Percentiles rank a stretch among this genome's conserved stretches.
Conservation (phyloP, 2,888 invertebrate genomes). For the Tubulanus polymorphus region DNA sequence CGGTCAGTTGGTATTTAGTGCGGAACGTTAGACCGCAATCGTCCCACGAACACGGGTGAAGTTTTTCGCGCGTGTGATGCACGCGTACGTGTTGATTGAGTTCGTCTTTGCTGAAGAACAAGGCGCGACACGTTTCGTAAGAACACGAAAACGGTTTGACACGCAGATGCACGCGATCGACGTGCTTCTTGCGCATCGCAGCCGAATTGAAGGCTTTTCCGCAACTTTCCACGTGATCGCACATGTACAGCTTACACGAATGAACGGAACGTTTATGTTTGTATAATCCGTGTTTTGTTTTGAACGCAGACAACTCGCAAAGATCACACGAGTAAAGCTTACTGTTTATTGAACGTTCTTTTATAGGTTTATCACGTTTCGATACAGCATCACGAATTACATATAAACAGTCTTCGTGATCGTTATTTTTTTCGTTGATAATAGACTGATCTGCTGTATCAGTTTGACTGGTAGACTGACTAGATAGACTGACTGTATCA, state of each 20-base stretch:
- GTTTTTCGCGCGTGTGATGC: slow-evolving; percentile 28
- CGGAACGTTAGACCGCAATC: slow-evolving; percentile 11
- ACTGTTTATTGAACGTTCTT: too few species aligned
- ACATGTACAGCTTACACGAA: neutral
- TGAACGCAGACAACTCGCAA: neutral
- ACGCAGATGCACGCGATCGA: neutral
- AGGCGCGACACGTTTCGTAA: slow-evolving; percentile 29
- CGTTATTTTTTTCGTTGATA: too few species aligned
- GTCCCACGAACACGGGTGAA: slow-evolving; percentile 23
- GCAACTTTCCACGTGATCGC: neutral
- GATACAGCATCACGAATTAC: too few species aligned
- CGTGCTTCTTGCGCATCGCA: neutral
- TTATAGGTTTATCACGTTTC: too few species aligned
- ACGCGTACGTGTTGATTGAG: slow-evolving; percentile 34
- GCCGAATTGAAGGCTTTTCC: neutral
- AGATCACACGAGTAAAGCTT: too few species aligned
- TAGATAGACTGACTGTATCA: too few species aligned
- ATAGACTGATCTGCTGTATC: too few species aligned
- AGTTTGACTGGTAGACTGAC: too few species aligned
- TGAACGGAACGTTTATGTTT: neutral
- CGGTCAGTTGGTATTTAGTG: neutral
- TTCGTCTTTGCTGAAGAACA: slow-evolving; percentile 28
- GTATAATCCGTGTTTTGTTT: neutral
- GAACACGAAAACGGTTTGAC: slow-evolving; percentile 24
- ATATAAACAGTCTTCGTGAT: too few species aligned